phyloP scores from a whole-genome alignment of 1,140 invertebrate species.

The Trialeurodes vaporariorum region DNA sequence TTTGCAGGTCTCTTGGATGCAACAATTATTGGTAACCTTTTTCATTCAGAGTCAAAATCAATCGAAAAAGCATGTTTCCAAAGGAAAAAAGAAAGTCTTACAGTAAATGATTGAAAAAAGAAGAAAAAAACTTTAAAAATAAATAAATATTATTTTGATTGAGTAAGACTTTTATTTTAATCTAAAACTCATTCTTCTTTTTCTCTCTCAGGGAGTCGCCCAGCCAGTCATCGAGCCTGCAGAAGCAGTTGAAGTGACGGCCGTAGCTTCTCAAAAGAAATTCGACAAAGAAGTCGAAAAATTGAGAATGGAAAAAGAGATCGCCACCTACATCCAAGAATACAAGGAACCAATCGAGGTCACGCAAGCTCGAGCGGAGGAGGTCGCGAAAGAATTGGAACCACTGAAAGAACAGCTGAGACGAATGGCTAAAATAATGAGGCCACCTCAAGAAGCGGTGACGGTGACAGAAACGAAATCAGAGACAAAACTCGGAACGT shows the following conservation, averaged over 20 bases:
- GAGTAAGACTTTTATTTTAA: too few species aligned
- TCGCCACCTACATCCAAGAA: constrained; percentile 39
- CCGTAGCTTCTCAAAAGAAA: constrained; percentile 47
- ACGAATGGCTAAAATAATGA: constrained; percentile 14
- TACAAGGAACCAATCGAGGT: constrained; percentile 44
- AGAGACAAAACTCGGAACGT: constrained; percentile 17
- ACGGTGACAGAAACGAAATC: constrained; percentile 37
- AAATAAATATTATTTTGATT: too few species aligned
- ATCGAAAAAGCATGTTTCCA: too few species aligned
- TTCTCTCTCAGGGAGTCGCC: constrained; percentile 34
- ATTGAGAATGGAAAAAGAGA: constrained; percentile 34
- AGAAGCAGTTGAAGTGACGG: constrained; percentile 45
- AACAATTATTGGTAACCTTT: too few species aligned
- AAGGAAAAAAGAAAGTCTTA: too few species aligned
- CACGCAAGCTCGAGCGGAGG: constrained; percentile 43
- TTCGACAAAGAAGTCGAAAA: constrained; percentile 41
- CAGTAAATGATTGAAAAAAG: too few species aligned
- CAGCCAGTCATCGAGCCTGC: constrained; percentile 41
- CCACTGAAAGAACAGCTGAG: constrained; percentile 14
- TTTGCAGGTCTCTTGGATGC: too few species aligned
- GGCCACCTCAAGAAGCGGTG: constrained; percentile 30
- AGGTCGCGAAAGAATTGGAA: constrained; percentile 34
- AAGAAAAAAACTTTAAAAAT: too few species aligned
- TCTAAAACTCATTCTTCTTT: too few species aligned
- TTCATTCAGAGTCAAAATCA: too few species aligned